Evolutionary conservation across 2,797 vertebrate genomes (phyloP).

Genomic region (Coreius guichenoti): DNA sequence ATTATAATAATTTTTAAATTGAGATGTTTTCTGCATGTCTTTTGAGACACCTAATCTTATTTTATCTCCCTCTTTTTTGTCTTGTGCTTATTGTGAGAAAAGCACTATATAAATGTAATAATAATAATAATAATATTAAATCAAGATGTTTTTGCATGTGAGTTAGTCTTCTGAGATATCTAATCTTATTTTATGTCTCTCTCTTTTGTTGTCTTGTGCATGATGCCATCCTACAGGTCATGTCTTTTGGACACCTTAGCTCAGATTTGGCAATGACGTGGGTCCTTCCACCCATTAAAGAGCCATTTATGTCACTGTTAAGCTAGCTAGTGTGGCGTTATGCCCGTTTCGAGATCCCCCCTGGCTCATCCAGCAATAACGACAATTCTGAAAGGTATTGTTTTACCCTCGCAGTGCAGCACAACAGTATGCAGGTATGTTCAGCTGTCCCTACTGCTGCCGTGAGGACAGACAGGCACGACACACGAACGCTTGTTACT

Average conservation of each 20-base stretch:
- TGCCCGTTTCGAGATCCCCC: constrained; percentile 36
- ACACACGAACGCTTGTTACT: constrained; percentile 63
- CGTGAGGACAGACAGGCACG: constrained; percentile 78
- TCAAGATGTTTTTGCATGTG: not conserved
- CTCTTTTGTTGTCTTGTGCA: not conserved
- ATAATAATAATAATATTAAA: not conserved
- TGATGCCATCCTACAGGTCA: constrained; percentile 39
- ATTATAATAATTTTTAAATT: not conserved
- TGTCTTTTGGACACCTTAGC: constrained; percentile 60
- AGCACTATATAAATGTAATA: not conserved
- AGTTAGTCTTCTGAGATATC: not conserved
- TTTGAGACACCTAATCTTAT: not conserved
- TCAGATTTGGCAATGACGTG: constrained; percentile 68
- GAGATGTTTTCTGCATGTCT: not conserved
- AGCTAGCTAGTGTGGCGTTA: constrained; percentile 24
- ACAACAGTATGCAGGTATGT: constrained; percentile 78
- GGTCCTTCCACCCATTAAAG: constrained; percentile 43
- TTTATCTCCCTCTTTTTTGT: not conserved
- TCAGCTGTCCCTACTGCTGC: constrained; percentile 79
- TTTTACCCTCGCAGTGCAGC: constrained; percentile 77
- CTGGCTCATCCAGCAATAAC: constrained; percentile 73
- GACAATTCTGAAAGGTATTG: constrained; percentile 75
- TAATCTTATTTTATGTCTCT: not conserved
- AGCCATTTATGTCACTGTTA: constrained; percentile 39
- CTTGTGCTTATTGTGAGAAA: not conserved